Percentiles rank a stretch among this genome's conserved stretches.
Conservation (phyloP, 1,140 invertebrate genomes). For the Eubasilissa regina region DNA sequence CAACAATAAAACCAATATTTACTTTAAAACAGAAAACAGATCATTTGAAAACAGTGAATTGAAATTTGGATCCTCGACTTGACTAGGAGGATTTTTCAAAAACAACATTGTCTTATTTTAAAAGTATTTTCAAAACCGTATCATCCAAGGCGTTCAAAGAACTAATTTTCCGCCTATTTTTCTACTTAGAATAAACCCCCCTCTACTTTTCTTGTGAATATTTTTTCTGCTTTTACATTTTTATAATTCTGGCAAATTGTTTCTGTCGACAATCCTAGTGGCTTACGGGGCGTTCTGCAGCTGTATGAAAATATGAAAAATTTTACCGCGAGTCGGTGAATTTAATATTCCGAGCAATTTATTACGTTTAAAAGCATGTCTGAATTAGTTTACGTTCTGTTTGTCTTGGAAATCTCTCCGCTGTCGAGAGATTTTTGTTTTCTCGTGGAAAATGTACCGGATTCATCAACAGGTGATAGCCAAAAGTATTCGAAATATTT, state of each 20-base stretch:
- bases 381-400: constrained; percentile 56
- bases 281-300: constrained; percentile 56
- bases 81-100: too few species aligned
- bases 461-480: too few species aligned
- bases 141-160: neutral
- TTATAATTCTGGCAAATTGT: constrained; percentile 60
- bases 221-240: constrained; percentile 26
- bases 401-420: constrained; percentile 41
- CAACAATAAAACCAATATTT: too few species aligned
- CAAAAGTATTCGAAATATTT: too few species aligned
- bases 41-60: too few species aligned
- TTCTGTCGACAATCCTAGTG: constrained; percentile 57
- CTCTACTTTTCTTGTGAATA: neutral
- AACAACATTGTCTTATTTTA: too few species aligned
- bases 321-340: constrained; percentile 54
- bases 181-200: neutral
- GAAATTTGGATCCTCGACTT: too few species aligned
- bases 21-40: too few species aligned
- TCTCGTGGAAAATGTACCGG: too few species aligned
- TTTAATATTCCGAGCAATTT: constrained; percentile 61
- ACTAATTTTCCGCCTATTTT: neutral
- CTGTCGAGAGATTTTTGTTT: constrained; percentile 11
- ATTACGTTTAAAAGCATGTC: constrained; percentile 61
- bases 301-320: constrained; percentile 53
- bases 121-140: too few species aligned